Conservation (phyloP, 2,113 vertebrate species). For the Passerina amoena region DNA sequence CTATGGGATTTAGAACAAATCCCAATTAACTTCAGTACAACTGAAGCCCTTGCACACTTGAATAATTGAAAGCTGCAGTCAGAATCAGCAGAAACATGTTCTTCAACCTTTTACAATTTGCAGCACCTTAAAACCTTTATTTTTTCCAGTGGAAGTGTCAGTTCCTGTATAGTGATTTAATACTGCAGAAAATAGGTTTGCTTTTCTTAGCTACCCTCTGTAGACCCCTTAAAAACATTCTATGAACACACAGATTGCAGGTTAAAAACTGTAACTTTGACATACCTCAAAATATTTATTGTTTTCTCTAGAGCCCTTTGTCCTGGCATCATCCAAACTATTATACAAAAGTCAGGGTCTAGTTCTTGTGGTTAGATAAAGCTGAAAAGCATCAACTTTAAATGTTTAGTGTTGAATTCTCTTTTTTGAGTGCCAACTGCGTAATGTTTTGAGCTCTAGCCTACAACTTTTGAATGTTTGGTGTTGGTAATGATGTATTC, state of each 20-base stretch:
- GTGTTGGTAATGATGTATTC: not conserved
- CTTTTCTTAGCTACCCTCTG: slow-evolving; percentile 18
- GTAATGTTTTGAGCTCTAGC: not conserved
- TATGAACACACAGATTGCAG: not conserved
- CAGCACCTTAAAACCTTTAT: not conserved
- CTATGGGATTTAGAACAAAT: slow-evolving; percentile 49
- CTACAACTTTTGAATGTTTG: not conserved
- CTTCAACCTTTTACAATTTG: slow-evolving; percentile 38
- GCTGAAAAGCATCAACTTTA: not conserved
- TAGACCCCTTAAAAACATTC: slow-evolving; percentile 3
- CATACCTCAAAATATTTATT: not conserved
- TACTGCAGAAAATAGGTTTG: not conserved
- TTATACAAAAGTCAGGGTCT: not conserved
- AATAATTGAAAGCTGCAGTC: slow-evolving; percentile 12
- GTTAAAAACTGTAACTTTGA: not conserved
- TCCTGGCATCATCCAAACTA: not conserved
- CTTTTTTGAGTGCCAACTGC: not conserved
- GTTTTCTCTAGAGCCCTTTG: not conserved
- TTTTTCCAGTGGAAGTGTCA: not conserved
- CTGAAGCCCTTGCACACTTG: not conserved
- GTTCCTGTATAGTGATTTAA: slow-evolving; percentile 26
- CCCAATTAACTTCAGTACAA: slow-evolving; percentile 8
- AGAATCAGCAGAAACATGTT: not conserved
- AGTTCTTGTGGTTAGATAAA: not conserved
- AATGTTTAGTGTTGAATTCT: not conserved